Evolutionary conservation across 1,140 invertebrate species (phyloP).

Genomic region (Neotoxoptera formosana): DNA sequence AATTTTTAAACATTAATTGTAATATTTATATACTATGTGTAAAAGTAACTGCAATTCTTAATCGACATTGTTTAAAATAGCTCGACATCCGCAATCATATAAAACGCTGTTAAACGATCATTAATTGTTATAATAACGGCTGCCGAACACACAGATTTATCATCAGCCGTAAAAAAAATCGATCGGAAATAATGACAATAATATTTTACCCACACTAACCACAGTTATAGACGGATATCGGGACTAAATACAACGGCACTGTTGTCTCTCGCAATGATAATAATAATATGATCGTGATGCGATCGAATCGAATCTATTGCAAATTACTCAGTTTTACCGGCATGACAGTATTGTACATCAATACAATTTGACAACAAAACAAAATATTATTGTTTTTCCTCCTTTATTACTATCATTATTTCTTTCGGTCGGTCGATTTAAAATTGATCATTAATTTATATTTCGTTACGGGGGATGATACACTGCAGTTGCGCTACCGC

Average conservation of each 20-base stretch:
- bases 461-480: neutral
- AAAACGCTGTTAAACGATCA: neutral
- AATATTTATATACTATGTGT: neutral
- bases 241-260: neutral
- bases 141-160: neutral
- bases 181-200: neutral
- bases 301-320: neutral
- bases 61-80: constrained; percentile 9
- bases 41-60: neutral
- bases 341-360: neutral
- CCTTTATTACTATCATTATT: neutral
- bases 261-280: neutral
- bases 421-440: neutral
- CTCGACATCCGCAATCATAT: neutral
- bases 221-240: neutral
- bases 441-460: neutral
- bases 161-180: neutral
- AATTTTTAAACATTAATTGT: neutral
- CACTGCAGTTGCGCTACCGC: neutral
- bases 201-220: neutral
- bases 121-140: neutral
- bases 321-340: neutral
- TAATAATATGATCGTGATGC: neutral
- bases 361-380: neutral
- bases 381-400: neutral